Evolutionary conservation across 2,797 vertebrate species (phyloP), one percentile per base, ranked within the genome.

Genomic region (Tiaroga cobitis): DNA sequence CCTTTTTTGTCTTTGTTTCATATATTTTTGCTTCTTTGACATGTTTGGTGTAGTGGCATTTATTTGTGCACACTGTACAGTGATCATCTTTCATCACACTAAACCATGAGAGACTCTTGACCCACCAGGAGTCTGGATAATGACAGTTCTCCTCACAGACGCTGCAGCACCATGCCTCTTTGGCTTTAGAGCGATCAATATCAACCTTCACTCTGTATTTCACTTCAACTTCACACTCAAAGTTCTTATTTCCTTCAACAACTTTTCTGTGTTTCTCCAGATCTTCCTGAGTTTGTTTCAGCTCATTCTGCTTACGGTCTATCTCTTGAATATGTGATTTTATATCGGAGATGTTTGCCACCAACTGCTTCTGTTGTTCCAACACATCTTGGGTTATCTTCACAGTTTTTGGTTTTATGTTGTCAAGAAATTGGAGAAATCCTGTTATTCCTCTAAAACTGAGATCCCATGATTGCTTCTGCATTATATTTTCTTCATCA

Each of bases 71-170:
- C 41, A 11, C 41, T 43, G 41, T 43, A 43, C 41, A 43, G 41
- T 43, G 41, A 43, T 43, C 0, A 43, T 43, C 10, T 43, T 43
- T 13, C 41, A 43, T 11, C 41, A 43, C 3, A 11, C 2, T 0
- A 0, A 0, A 43, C 41, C 41, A 43, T 43, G 3, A 11, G 41
- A 43, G 41, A 11, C 0, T 9, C 0, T 0, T 43, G 41, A 0
- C 2, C 41, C 10, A 11, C 41, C 41, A 11, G 11, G 3, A 11
- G 1, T 0, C 41, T 43, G 11, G 11, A 13, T 43, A 43, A 13
- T 4, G 3, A 13, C 43, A 43, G 84, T 86, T 88, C 81, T 84
- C 87, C 56, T 88, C 19, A 81, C 85, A 88, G 34, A 29, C 21
- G 0, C 0, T 77, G 67, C 85, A 88, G 65, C 69, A 76, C 2